Evolutionary conservation across 2,113 vertebrate species (phyloP), one percentile per base, ranked within the genome.

Genomic region (Ptilorrhoa leucosticta): DNA sequence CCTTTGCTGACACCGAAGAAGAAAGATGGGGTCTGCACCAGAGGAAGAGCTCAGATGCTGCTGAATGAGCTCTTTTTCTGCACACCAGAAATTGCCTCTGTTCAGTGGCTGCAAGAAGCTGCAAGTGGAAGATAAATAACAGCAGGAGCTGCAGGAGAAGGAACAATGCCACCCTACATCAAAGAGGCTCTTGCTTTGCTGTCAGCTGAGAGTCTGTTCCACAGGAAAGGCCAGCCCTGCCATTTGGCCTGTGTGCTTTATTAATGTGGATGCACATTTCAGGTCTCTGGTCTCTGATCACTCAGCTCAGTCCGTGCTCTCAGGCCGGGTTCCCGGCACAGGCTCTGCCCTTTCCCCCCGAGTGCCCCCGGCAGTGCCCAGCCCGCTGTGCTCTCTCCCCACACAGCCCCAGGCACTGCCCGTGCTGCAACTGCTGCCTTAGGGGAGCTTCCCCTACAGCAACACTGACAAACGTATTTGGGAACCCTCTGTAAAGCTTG

Each of bases 91-190:
- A 87, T 50, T 39, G 63, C 54, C 82, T 83, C 68, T 77, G 87
- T 51, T 93, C 87, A 39, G 77, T 10, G 79, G 22, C 90, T 56
- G 90, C 0, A 3, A 85, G 87, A 56, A 86, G 81, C 95, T 93
- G 93, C 69, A 33, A 83, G 75, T 7, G 17, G 50, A 72, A 96
- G 93, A 96, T 86, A 93, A 96, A 88, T 83, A 77, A 54, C 75
- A 87, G 81, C 84, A 18, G 2, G 44, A 87, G 87, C 81, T 76
- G 84, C 89, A 80, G 44, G 26, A 91, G 83, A 37, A 84, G 84
- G 83, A 90, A 57, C 73, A 85, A 85, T 31, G 42, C 68, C 87
- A 77, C 63, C 7, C 77, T 50, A 14, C 91, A 93, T 87, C 89
- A 79, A 35, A 37, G 57, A 39, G 84, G 75, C 23, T 40, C 81